phyloP scores from a whole-genome alignment of 2,888 invertebrate species.

The Andrena hattorfiana region DNA sequence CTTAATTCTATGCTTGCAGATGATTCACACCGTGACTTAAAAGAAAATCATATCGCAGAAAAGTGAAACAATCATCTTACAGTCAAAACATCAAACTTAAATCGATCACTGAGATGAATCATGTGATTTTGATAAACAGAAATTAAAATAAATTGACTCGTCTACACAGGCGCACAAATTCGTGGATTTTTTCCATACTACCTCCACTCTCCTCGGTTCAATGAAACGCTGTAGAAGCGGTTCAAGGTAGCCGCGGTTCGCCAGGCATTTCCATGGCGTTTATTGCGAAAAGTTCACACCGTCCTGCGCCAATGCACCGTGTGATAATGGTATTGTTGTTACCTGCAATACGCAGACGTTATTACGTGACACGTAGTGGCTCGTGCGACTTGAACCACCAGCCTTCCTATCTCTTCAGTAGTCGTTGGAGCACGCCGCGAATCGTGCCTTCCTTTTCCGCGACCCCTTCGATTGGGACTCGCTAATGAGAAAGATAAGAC shows the following conservation, averaged over 20 bases:
- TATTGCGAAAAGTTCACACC: slow-evolving; percentile 69
- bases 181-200: no score
- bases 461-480: slow-evolving; percentile 13
- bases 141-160: no score
- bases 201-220: neutral
- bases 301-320: slow-evolving; percentile 78
- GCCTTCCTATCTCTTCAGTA: slow-evolving; percentile 81
- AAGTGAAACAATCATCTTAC: neutral
- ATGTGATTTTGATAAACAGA: no score
- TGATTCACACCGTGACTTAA: slow-evolving; percentile 60
- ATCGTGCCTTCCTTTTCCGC: slow-evolving; percentile 64
- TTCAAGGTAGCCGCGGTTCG: slow-evolving; percentile 63
- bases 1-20: slow-evolving; percentile 24
- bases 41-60: neutral
- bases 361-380: slow-evolving; percentile 79
- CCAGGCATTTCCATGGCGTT: slow-evolving; percentile 50
- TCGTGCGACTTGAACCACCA: slow-evolving; percentile 74
- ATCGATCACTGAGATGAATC: no score
- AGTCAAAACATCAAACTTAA: neutral
- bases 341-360: slow-evolving; percentile 72
- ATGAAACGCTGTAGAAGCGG: slow-evolving; percentile 56
- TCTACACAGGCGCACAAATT: no score
- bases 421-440: slow-evolving; percentile 76
- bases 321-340: slow-evolving; percentile 81
- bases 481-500: slow-evolving; percentile 7